These are phyloP conservation scores for Paramuricea clavata DNA, from an alignment of 92 coral and sea anemone species.

Conservation along the genomic window DNA sequence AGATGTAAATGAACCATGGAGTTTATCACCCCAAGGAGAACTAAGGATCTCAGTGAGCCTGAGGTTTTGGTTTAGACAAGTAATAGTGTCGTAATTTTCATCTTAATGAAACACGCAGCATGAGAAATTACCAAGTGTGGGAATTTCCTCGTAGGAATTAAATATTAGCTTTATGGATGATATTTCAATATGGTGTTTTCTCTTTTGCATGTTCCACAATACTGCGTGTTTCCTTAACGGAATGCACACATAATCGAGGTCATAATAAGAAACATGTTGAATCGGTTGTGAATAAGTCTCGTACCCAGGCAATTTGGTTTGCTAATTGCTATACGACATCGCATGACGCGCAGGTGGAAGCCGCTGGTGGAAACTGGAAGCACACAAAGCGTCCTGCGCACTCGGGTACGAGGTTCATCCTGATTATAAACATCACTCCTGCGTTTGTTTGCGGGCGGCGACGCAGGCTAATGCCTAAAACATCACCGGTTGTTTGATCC, in stretches of 20 bases:
- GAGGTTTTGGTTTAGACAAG: not conserved
- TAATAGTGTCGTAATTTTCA: not conserved
- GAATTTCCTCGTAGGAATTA: not conserved
- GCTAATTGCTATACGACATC: too few relatives aligned
- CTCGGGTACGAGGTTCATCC: too few relatives aligned
- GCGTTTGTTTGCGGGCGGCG: too few relatives aligned
- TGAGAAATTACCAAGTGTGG: not conserved
- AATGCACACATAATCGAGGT: too few relatives aligned
- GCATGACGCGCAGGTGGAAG: too few relatives aligned
- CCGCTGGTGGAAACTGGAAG: too few relatives aligned
- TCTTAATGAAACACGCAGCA: not conserved
- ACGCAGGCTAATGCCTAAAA: too few relatives aligned
- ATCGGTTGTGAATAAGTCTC: too few relatives aligned
- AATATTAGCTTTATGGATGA: not conserved
- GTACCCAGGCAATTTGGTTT: too few relatives aligned
- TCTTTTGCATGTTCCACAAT: not conserved
- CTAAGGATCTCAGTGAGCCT: not conserved
- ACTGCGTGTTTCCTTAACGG: not conserved
- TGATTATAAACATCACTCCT: too few relatives aligned
- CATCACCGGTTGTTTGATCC: not conserved
- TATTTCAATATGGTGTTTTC: not conserved
- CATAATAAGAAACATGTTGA: too few relatives aligned
- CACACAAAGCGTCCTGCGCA: too few relatives aligned
- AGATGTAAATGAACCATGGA: slow-evolving; percentile 3
- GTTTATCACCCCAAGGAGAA: not conserved